Base-by-base conservation (phyloP, 2,113 vertebrate genomes). In the Alligator sinensis region DNA sequence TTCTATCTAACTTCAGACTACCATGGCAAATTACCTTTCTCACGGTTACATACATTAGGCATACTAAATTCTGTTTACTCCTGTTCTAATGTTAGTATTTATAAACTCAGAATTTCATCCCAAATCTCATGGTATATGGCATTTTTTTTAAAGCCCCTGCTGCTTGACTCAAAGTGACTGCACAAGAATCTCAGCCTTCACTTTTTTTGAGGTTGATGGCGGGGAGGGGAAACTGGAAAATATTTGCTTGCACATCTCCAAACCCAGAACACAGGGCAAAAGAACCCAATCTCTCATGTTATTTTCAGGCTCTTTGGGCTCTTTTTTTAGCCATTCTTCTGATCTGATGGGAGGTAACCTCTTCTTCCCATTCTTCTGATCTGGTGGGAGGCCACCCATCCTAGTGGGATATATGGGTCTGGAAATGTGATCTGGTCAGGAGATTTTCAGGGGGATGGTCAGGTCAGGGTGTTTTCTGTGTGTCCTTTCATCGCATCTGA, bases 231-330 rank as follows among this genome's bases (percentile, higher is more conserved):
- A 27, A 2, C 68, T 76, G 0, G 5, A 1, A 2, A 47, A 2
- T 6, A 0, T 59, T 38, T 9, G 22, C 59, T 55, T 1, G 1
- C 5, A 2, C 18, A 47, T 14, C 11, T 0, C 5, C 1, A 4
- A 9, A 17, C 19, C 30, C 68, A 38, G 30, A 70, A 34, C 11
- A 6, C 1, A 1, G 38, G 61, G 30, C 2, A 1, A 28, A 21
- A 5, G 38, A 11, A 9, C 16, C 47, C 79, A 28, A 4, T 3
- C 13, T 19, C 16, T 30, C 1, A 3, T 4, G 0, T 0, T 5
- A 27, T 30, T 70, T 30, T 59, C 61, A 3, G 3, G 1, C 70
- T 28, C 1, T 10, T 1, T 1, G 63, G 77, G 64, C 9, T 1
- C 61, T 19, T 70, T 83, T 34, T 81, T 66, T 62, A 61, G 62